phyloP scores from a whole-genome alignment of 2,797 vertebrate genomes.

The Xenopus petersii region DNA sequence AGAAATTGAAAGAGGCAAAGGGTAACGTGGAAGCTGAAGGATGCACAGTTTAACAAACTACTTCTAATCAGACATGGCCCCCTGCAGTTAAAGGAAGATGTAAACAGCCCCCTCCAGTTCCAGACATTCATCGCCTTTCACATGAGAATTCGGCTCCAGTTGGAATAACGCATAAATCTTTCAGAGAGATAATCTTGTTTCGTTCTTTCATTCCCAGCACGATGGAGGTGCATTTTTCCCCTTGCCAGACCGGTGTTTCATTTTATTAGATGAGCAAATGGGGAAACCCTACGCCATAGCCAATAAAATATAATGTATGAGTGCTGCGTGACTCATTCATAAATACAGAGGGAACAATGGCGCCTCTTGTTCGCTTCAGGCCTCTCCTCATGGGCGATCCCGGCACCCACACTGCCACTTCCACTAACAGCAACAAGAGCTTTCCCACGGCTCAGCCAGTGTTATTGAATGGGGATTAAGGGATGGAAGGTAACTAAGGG shows the following conservation, averaged over 20 bases:
- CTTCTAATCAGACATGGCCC: not conserved
- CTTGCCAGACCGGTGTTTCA: conserved; percentile 61
- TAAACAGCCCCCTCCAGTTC: not conserved
- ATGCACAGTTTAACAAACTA: not conserved
- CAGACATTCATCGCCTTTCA: not conserved
- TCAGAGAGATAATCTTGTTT: conserved; percentile 14
- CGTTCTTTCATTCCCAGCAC: conserved; percentile 18
- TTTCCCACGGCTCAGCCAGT: conserved; percentile 32
- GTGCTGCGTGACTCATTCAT: conserved; percentile 67
- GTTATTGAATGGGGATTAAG: conserved; percentile 24
- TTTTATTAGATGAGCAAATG: conserved; percentile 75
- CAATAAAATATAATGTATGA: conserved; percentile 73
- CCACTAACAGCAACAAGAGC: conserved; percentile 22
- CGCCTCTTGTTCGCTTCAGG: conserved; percentile 69
- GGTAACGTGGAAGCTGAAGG: not conserved
- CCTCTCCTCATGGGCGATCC: conserved; percentile 64
- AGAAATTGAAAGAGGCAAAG: no score
- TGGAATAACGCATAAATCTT: conserved; percentile 8
- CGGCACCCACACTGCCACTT: conserved; percentile 33
- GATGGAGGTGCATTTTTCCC: not conserved
- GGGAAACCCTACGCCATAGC: conserved; percentile 66
- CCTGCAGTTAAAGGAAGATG: conserved; percentile 9
- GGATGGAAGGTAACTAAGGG: no score
- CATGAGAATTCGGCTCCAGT: not conserved
- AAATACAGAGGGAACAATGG: conserved; percentile 72